Percentiles rank a stretch among this genome's conserved stretches.
These are phyloP conservation scores for Clarias laeviceps DNA, from an alignment of 2,797 vertebrate genomes.

Conservation along the genomic window DNA sequence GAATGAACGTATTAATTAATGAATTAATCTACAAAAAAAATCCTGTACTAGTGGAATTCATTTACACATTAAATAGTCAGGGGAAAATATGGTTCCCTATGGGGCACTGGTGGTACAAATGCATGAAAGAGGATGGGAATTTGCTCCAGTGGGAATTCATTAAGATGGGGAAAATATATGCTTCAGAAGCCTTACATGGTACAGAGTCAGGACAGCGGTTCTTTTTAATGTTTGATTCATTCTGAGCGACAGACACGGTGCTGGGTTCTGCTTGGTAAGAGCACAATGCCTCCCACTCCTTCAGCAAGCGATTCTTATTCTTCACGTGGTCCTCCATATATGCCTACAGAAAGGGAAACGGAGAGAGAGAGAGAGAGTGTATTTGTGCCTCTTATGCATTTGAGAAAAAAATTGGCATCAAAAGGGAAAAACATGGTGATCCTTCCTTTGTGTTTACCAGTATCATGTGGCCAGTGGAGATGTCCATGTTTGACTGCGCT, in stretches of 20 bases:
- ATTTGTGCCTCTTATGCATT: background rate
- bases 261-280: conserved; percentile 94
- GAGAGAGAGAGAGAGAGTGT: background rate
- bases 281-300: conserved; percentile 96
- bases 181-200: conserved; percentile 81
- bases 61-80: background rate
- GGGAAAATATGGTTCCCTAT: background rate
- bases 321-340: conserved; percentile 98
- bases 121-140: background rate
- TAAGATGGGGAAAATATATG: background rate
- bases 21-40: background rate
- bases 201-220: conserved; percentile 88
- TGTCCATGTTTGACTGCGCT: conserved; percentile 98
- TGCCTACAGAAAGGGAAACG: conserved; percentile 70
- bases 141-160: background rate
- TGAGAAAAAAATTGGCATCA: background rate
- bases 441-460: conserved; percentile 77
- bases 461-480: conserved; percentile 98
- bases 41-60: background rate
- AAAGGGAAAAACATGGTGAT: background rate
- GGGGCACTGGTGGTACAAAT: background rate
- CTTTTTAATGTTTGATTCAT: conserved; percentile 87
- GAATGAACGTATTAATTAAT: background rate
- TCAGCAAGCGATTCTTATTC: conserved; percentile 90
- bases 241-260: conserved; percentile 79